Evolutionary conservation across 35 echinoderm and acorn worm genomes (phyloP).

Genomic region (Ptychodera flava): DNA sequence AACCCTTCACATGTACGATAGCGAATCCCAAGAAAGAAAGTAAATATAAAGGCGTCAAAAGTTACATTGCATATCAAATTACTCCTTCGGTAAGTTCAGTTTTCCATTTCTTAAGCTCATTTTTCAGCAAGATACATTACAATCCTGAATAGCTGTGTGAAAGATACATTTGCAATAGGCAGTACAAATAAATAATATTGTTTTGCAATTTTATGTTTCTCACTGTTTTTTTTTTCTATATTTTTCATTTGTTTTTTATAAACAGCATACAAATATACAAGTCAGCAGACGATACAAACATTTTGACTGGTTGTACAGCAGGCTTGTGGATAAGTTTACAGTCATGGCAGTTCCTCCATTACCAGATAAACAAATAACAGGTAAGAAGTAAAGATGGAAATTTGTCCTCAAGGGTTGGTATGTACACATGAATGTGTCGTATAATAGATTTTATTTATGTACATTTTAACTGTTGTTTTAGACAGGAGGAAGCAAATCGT

Average conservation of each 20-base stretch:
- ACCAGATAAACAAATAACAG: slow-evolving; percentile 99
- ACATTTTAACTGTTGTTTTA: no score
- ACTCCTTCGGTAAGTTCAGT: slow-evolving; percentile 84
- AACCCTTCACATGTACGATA: slow-evolving; percentile 45
- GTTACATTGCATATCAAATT: slow-evolving; percentile 88
- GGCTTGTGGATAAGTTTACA: slow-evolving; percentile 78
- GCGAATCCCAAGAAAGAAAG: slow-evolving; percentile 94
- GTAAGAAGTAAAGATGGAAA: slow-evolving; percentile 45
- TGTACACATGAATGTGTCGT: no score
- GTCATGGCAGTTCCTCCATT: slow-evolving; percentile 80
- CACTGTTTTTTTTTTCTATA: background rate
- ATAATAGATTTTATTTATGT: no score
- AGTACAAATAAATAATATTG: background rate
- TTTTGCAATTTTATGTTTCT: background rate
- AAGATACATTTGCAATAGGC: background rate
- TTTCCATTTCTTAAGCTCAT: background rate
- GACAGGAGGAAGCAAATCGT: no score
- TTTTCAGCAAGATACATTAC: background rate
- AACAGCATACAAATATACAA: slow-evolving; percentile 87
- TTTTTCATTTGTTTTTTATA: background rate
- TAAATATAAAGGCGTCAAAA: slow-evolving; percentile 94
- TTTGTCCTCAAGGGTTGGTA: no score
- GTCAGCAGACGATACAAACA: slow-evolving; percentile 97
- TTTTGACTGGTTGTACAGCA: slow-evolving; percentile 97
- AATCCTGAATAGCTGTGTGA: background rate